These are phyloP conservation scores for Microtus oregoni DNA, from an alignment of 2,113 vertebrate species.

Conservation along the genomic window DNA sequence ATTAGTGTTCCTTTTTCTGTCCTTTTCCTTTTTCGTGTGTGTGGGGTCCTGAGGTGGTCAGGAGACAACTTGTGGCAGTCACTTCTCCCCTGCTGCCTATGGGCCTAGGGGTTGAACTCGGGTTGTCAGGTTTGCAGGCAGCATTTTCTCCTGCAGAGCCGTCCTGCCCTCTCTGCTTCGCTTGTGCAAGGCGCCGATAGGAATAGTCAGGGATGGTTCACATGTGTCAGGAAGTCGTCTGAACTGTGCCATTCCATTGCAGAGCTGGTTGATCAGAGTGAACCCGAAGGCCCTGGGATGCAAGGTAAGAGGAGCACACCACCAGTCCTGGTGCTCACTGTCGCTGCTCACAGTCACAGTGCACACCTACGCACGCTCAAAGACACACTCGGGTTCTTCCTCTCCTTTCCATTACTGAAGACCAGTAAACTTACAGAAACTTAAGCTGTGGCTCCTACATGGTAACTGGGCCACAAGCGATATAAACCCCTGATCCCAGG, in stretches of 20 bases:
- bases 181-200: not conserved
- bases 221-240: not conserved
- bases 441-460: not conserved
- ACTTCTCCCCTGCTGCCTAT: not conserved
- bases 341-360: fast-evolving
- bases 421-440: not conserved
- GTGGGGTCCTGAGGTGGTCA: not conserved
- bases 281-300: slow-evolving; percentile 79
- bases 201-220: not conserved
- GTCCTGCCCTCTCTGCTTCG: fast-evolving
- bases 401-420: not conserved
- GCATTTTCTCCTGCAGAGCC: not conserved
- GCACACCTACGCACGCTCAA: too few species aligned
- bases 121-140: not conserved
- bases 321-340: not conserved
- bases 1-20: not conserved
- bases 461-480: not conserved
- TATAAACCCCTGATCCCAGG: not conserved
- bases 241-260: slow-evolving; percentile 61
- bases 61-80: not conserved
- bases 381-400: not conserved
- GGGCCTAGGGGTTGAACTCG: not conserved
- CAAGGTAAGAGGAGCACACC: slow-evolving; percentile 78
- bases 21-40: too few species aligned
- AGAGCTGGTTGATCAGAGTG: slow-evolving; percentile 85